Evolutionary conservation across 2,113 vertebrate species (phyloP).

Genomic region (Rhineura floridana): DNA sequence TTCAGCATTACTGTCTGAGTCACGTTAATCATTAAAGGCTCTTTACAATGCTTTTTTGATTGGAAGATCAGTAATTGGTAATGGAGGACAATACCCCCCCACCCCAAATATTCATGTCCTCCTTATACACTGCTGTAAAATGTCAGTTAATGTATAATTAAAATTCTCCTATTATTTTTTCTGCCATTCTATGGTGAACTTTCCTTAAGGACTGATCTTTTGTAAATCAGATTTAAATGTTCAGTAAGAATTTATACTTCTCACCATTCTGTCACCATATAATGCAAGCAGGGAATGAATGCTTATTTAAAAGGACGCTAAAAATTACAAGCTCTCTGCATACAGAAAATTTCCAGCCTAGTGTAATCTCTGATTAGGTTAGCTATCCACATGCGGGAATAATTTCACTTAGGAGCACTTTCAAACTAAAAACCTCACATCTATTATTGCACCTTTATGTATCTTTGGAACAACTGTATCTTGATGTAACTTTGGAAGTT

Average conservation of each 20-base stretch:
- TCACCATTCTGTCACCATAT: background rate
- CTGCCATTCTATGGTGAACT: background rate
- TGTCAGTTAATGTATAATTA: background rate
- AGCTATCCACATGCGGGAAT: background rate
- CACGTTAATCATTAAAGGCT: background rate
- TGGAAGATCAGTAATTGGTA: background rate
- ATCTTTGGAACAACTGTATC: background rate
- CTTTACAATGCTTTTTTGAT: background rate
- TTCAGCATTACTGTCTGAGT: background rate
- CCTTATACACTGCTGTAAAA: background rate
- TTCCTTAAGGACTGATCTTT: background rate
- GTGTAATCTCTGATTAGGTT: background rate
- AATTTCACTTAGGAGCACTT: background rate
- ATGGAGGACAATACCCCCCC: background rate
- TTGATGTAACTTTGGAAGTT: background rate
- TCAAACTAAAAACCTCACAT: background rate
- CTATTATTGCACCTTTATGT: background rate
- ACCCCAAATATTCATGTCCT: background rate
- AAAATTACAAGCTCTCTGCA: background rate
- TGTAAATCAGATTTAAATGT: background rate
- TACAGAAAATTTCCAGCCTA: background rate
- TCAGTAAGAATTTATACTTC: background rate
- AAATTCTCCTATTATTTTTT: background rate
- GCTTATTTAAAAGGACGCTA: background rate
- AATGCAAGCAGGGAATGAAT: background rate